Percentiles rank a stretch among this genome's conserved stretches.
phyloP scores from a whole-genome alignment of 2,888 invertebrate genomes.

The Megaustenia siamemsis region DNA sequence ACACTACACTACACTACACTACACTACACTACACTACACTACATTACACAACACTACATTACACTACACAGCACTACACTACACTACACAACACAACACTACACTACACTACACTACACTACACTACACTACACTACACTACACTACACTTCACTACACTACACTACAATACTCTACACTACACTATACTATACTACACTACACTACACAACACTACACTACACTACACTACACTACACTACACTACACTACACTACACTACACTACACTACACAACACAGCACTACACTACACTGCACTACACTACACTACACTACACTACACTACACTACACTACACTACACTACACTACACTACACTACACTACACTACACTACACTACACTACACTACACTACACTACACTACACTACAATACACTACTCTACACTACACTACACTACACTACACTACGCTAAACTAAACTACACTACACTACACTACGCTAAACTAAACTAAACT shows the following conservation, averaged over 20 bases:
- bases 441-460: too few species aligned
- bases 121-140: constrained; percentile 38
- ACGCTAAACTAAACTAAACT: too few species aligned
- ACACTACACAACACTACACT: constrained; percentile 38
- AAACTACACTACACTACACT: too few species aligned
- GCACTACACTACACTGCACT: constrained; percentile 21
- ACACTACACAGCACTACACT: neutral
- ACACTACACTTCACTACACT: constrained; percentile 23
- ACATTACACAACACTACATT: neutral
- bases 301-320: constrained; percentile 23
- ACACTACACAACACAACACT: neutral
- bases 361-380: constrained; percentile 11
- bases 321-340: constrained; percentile 4
- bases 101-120: constrained; percentile 29
- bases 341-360: constrained; percentile 1
- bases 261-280: constrained; percentile 3
- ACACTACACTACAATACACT: too few species aligned
- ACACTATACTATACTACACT: constrained; percentile 14
- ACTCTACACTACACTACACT: too few species aligned
- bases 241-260: constrained; percentile 29
- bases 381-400: too few species aligned
- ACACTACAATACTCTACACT: constrained; percentile 29
- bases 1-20: neutral
- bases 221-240: constrained; percentile 30
- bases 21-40: constrained; percentile 8